These are phyloP conservation scores for Leuctra nigra DNA, from an alignment of 2,888 invertebrate species.

Conservation along the genomic window DNA sequence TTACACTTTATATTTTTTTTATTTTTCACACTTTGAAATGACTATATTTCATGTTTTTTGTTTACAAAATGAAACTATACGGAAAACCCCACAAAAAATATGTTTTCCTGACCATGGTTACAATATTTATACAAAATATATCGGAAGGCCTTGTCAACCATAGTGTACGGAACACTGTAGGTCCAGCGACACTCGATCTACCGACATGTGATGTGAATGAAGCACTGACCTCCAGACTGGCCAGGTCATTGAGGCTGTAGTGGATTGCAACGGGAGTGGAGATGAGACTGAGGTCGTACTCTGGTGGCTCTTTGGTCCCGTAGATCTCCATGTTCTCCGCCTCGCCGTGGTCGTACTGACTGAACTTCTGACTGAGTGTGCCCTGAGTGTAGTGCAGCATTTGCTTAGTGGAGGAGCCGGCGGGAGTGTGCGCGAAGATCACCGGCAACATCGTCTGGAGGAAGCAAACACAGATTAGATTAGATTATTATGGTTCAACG, in stretches of 20 bases:
- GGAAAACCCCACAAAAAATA: too few relatives aligned
- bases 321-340: constrained; percentile 21
- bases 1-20: too few relatives aligned
- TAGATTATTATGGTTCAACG: too few relatives aligned
- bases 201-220: too few relatives aligned
- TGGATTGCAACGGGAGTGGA: constrained; percentile 40
- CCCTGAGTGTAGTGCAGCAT: constrained; percentile 63
- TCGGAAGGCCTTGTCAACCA: too few relatives aligned
- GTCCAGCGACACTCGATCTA: too few relatives aligned
- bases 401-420: constrained; percentile 67
- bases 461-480: not conserved
- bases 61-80: too few relatives aligned
- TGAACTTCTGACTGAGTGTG: constrained; percentile 19
- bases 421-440: constrained; percentile 62
- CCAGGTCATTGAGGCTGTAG: constrained; percentile 42
- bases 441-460: constrained; percentile 54
- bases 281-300: constrained; percentile 29
- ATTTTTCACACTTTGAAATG: too few relatives aligned
- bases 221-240: constrained; percentile 38
- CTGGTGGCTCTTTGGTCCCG: constrained; percentile 19
- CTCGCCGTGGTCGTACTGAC: constrained; percentile 22
- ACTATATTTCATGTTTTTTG: too few relatives aligned
- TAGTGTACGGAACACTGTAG: too few relatives aligned
- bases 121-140: too few relatives aligned
- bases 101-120: too few relatives aligned